Percentiles rank a stretch among this genome's conserved stretches.
phyloP scores from a whole-genome alignment of 2,888 invertebrate species.

The Isoperla grammatica region DNA sequence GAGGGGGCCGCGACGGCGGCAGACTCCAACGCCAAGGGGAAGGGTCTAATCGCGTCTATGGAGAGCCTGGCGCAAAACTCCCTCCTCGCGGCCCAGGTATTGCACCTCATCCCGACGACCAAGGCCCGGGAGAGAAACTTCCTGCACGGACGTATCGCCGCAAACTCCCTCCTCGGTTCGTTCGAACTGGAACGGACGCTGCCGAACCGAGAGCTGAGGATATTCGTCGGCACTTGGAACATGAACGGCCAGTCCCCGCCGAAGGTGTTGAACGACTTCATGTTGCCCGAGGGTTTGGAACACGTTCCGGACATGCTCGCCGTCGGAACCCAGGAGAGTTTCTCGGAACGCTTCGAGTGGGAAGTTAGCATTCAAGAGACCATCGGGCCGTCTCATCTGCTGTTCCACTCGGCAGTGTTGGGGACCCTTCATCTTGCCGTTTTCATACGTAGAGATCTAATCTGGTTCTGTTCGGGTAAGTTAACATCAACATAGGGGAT shows the following conservation, averaged over 20 bases:
- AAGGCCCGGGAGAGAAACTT: constrained; percentile 79
- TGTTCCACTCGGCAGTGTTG: constrained; percentile 78
- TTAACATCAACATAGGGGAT: constrained; percentile 1
- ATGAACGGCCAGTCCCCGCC: constrained; percentile 80
- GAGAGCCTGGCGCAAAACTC: constrained; percentile 69
- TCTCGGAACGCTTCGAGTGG: constrained; percentile 81
- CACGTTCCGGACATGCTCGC: constrained; percentile 88
- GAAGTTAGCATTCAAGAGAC: constrained; percentile 89
- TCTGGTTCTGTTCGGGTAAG: constrained; percentile 86
- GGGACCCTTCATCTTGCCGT: constrained; percentile 86
- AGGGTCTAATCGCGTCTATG: constrained; percentile 43
- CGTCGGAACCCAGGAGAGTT: constrained; percentile 91
- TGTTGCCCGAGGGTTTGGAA: constrained; percentile 76
- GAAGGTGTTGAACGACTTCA: constrained; percentile 76
- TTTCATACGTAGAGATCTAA: constrained; percentile 83
- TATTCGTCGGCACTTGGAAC: constrained; percentile 95
- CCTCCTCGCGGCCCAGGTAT: constrained; percentile 69
- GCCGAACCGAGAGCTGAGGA: constrained; percentile 75
- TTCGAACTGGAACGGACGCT: constrained; percentile 81
- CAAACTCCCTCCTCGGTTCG: constrained; percentile 74
- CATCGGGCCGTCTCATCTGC: constrained; percentile 85
- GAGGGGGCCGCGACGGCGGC: constrained; percentile 7
- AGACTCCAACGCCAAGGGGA: constrained; percentile 35
- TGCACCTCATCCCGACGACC: constrained; percentile 74
- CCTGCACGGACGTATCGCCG: constrained; percentile 72